These are phyloP conservation scores for Hydra vulgaris DNA, from an alignment of 30 jellyfish, hydroid and myxozoan species.

Conservation along the genomic window DNA sequence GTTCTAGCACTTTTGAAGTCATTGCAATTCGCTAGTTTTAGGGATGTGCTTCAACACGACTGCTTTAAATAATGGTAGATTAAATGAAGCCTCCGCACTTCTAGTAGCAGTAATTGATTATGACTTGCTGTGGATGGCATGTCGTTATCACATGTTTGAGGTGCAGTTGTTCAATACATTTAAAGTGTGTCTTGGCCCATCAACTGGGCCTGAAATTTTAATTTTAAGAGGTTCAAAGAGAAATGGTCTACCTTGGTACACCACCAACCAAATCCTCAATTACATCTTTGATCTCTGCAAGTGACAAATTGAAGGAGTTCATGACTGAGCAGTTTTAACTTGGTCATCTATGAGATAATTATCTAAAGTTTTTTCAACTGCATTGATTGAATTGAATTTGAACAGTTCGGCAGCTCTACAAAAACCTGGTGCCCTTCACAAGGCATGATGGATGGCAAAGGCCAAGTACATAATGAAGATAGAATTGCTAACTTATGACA, in stretches of 20 bases:
- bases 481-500: background rate
- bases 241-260: background rate
- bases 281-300: no score
- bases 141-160: background rate
- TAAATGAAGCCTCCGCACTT: background rate
- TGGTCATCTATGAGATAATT: background rate
- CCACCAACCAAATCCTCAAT: background rate
- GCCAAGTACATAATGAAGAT: no score
- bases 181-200: background rate
- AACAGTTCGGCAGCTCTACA: no score
- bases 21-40: background rate
- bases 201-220: background rate
- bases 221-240: background rate
- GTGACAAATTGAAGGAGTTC: background rate
- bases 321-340: background rate
- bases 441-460: no score
- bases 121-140: background rate
- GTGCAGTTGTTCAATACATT: background rate
- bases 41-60: background rate
- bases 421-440: no score
- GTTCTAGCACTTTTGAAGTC: background rate
- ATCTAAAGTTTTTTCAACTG: background rate
- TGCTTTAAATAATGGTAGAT: background rate
- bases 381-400: background rate
- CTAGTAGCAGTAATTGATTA: background rate